Conservation (phyloP, 2,888 invertebrate species). For the Marronus borbonicus region DNA sequence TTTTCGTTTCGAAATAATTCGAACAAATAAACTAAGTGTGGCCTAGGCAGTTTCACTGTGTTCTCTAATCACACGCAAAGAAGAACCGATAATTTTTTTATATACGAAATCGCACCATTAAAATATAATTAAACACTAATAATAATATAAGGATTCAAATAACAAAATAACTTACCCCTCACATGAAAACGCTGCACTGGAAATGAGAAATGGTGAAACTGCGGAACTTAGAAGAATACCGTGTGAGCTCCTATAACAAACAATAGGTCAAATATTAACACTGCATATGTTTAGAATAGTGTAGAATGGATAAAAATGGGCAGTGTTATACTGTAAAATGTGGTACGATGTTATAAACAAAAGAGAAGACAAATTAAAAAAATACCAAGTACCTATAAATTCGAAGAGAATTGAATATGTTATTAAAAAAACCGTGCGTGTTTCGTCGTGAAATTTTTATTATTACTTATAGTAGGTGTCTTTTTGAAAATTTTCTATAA, state of each 20-base stretch:
- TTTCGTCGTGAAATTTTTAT: not conserved
- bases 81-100: constrained; percentile 1
- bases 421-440: not conserved
- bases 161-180: constrained; percentile 45
- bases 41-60: constrained; percentile 59
- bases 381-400: constrained; percentile 31
- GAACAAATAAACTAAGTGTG: constrained; percentile 31
- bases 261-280: constrained; percentile 68
- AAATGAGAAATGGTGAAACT: constrained; percentile 58
- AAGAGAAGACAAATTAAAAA: not conserved
- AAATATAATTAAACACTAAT: constrained; percentile 16
- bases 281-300: constrained; percentile 70
- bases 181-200: constrained; percentile 51
- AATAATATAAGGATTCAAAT: constrained; percentile 7
- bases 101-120: constrained; percentile 39
- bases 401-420: constrained; percentile 1
- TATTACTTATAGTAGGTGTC: constrained; percentile 11
- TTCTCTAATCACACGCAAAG: constrained; percentile 36
- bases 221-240: constrained; percentile 52
- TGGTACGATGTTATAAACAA: constrained; percentile 1
- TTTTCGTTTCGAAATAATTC: constrained; percentile 5
- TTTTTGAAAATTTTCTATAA: constrained; percentile 2
- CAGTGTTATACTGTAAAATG: constrained; percentile 70
- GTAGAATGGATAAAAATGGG: constrained; percentile 67
- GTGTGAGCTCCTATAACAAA: constrained; percentile 64